Evolutionary conservation across 92 coral and sea anemone genomes (phyloP), one percentile per base, ranked within the genome.

Genomic region (Epizoanthus rinbou): DNA sequence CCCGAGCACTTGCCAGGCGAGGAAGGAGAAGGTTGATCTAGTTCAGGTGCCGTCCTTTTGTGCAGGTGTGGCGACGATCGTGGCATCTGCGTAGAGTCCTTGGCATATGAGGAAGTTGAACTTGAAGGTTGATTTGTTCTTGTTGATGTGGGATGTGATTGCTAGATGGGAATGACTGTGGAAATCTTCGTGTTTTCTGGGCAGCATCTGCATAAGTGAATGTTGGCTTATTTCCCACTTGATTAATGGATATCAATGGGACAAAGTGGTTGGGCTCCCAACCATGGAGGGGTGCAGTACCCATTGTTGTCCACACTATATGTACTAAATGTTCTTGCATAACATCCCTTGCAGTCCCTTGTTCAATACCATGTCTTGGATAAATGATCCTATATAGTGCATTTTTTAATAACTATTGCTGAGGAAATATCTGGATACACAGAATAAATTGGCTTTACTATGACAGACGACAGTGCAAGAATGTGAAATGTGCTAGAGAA

Each of bases 401-500:
- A 28, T 59, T 84, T 64, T 2, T 62, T 73, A 22, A 57, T 65
- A 13, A 22, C 63, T 5, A 16, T 0, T 17, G 50, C 6, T 21
- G 82, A 63, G 4, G 24, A 50, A 59, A 71, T 52, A 19, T 81
- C 78, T 8, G 90, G 90, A 43, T 87, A 83, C 15, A 69, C 90
- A 16, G 87, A 83, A 66, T 22, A 75, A 13, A 87, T 74, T n/a
- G 90, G 90, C 31, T 70, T 56, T 50, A 37, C 52, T n/a, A 82
- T 82, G 43, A 87, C 90, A 3, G 87, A 82, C 21, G 90, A 74
- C 17, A 87, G 84, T 10, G 87, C 90, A 2, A 87, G 80, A 7
- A 87, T 43, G 25, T 58, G 59, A 47, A 87, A 87, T 18, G 73
- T 68, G 25, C 72, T 25, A 15, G 87, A 19, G 62, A 8, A 87